Conservation (phyloP, 2,888 invertebrate genomes). For the Falcaria lacertinaria region DNA sequence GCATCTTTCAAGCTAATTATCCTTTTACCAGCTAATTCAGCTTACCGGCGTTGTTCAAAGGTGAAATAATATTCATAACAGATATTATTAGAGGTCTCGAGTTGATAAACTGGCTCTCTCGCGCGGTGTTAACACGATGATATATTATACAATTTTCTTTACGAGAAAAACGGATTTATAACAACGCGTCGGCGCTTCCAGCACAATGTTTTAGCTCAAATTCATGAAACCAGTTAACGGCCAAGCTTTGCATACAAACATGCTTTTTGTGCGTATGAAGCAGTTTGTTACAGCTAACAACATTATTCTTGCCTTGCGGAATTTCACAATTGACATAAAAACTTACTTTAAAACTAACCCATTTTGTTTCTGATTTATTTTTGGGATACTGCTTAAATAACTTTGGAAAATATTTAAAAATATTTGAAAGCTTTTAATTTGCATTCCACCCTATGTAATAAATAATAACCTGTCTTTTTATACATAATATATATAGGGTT, state of each 20-base stretch:
- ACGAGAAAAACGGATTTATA: slow-evolving; percentile 65
- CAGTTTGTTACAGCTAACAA: not conserved
- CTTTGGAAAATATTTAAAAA: no score
- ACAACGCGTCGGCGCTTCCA: slow-evolving; percentile 43
- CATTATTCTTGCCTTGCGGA: not conserved
- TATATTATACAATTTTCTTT: slow-evolving; percentile 73
- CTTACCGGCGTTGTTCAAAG: slow-evolving; percentile 27
- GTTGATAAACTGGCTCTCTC: slow-evolving; percentile 65
- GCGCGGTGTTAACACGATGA: slow-evolving; percentile 64
- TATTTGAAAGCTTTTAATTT: no score
- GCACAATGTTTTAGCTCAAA: slow-evolving; percentile 24
- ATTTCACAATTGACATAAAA: not conserved
- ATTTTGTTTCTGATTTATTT: not conserved
- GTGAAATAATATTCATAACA: slow-evolving; percentile 34
- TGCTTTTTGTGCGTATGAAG: slow-evolving; percentile 1
- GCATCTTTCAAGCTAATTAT: no score
- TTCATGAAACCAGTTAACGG: slow-evolving; percentile 18
- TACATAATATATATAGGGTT: no score
- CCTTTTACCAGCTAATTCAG: no score
- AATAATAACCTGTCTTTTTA: no score
- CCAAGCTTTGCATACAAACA: slow-evolving; percentile 12
- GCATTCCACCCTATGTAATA: no score
- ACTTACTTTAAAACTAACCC: not conserved
- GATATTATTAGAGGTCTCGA: slow-evolving; percentile 57
- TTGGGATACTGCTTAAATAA: no score